Conservation (phyloP, 2,113 vertebrate genomes). For the Salvelinus namaycush region DNA sequence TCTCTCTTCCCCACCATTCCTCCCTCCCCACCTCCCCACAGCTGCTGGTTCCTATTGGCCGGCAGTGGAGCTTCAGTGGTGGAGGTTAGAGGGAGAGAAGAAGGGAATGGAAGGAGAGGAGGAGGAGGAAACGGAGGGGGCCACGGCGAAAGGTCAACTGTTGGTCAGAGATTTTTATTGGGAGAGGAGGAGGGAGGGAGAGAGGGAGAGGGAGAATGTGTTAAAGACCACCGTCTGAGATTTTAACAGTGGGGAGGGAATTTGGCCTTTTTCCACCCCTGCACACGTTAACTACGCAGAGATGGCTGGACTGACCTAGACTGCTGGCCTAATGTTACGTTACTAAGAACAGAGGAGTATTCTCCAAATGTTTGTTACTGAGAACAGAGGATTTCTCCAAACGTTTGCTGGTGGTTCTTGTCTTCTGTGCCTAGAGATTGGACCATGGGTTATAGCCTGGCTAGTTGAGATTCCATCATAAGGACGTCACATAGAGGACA, state of each 20-base stretch:
- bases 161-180: slow-evolving; percentile 82
- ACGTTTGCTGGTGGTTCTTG: neutral
- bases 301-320: slow-evolving; percentile 25
- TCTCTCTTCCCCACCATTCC: slow-evolving; percentile 4
- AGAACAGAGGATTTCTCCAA: neutral
- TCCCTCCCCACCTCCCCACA: slow-evolving; percentile 48
- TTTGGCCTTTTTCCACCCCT: slow-evolving; percentile 58
- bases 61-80: slow-evolving; percentile 26
- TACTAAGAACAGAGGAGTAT: slow-evolving; percentile 15
- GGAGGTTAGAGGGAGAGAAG: slow-evolving; percentile 22
- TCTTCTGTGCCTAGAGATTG: too few relatives aligned
- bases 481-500: slow-evolving; percentile 48
- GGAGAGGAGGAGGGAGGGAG: slow-evolving; percentile 60
- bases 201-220: slow-evolving; percentile 64
- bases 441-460: slow-evolving; percentile 19
- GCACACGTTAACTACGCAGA: slow-evolving; percentile 47
- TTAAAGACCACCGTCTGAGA: slow-evolving; percentile 79
- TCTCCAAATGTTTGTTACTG: neutral
- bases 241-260: slow-evolving; percentile 76
- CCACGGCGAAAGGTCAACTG: slow-evolving; percentile 71
- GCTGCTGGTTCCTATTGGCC: slow-evolving; percentile 71
- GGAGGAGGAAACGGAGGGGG: slow-evolving; percentile 27
- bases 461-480: slow-evolving; percentile 51
- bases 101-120: slow-evolving; percentile 8
- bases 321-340: slow-evolving; percentile 14